Evolutionary conservation across 2,797 vertebrate genomes (phyloP).

Genomic region (Enteromius radiatus): DNA sequence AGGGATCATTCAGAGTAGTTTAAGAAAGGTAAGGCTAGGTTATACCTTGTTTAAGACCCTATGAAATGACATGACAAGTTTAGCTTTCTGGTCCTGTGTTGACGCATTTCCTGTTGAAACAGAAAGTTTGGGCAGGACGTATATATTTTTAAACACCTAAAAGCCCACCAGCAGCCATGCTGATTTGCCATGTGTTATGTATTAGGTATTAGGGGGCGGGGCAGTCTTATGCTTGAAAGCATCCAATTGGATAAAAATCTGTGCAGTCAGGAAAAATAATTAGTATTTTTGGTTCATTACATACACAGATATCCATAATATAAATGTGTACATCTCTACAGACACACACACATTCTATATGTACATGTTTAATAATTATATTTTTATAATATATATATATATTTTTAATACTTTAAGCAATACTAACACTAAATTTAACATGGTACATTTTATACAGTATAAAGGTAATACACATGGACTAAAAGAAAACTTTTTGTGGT

Average conservation of each 20-base stretch:
- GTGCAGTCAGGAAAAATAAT: neutral
- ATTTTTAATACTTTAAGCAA: neutral
- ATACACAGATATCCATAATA: neutral
- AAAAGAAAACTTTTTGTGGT: neutral
- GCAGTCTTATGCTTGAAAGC: neutral
- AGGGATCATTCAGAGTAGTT: conserved; percentile 37
- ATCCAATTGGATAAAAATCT: neutral
- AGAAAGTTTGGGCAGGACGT: neutral
- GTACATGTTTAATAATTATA: neutral
- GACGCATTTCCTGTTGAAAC: neutral
- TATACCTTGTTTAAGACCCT: conserved; percentile 19
- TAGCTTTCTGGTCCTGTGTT: neutral
- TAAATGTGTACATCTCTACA: neutral
- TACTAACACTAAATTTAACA: neutral
- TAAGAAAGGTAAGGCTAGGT: conserved; percentile 41
- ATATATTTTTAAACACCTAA: neutral
- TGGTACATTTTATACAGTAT: neutral
- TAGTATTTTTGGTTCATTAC: neutral
- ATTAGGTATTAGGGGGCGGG: too few species aligned
- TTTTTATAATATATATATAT: too few species aligned
- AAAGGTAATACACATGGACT: neutral
- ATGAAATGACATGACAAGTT: neutral
- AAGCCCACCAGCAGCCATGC: neutral
- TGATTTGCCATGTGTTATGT: neutral
- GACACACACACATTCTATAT: neutral